Conservation (phyloP, 2,113 vertebrate genomes). For the Gila orcuttii region DNA sequence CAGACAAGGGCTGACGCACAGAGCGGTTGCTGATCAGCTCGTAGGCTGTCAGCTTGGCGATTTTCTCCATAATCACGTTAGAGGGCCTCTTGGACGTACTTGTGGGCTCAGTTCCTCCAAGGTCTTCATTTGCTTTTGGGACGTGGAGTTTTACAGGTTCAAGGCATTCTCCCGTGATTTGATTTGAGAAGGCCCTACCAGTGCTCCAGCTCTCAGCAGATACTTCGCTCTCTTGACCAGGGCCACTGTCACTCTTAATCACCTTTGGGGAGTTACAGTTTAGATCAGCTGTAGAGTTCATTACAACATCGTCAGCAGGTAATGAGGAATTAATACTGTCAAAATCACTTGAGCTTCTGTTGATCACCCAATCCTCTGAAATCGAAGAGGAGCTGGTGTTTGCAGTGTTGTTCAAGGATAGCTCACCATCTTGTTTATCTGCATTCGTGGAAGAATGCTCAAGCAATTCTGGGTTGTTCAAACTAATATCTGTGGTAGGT, state of each 20-base stretch:
- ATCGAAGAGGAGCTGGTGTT: slow-evolving; percentile 75
- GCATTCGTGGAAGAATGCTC: slow-evolving; percentile 28
- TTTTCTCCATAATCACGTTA: slow-evolving; percentile 83
- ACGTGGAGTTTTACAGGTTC: slow-evolving; percentile 83
- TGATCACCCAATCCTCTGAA: slow-evolving; percentile 71
- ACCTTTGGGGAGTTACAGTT: neutral
- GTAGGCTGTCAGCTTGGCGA: slow-evolving; percentile 82
- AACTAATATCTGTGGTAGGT: slow-evolving; percentile 3
- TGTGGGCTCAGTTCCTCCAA: slow-evolving; percentile 49
- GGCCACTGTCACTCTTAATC: neutral
- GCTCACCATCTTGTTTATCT: slow-evolving; percentile 16
- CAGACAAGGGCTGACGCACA: slow-evolving; percentile 83
- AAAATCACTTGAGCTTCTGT: slow-evolving; percentile 57
- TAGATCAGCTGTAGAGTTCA: slow-evolving; percentile 18
- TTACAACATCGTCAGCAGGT: slow-evolving; percentile 51
- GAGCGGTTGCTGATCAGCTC: slow-evolving; percentile 86
- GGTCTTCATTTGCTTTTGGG: slow-evolving; percentile 50
- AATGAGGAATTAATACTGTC: slow-evolving; percentile 59
- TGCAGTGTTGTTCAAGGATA: slow-evolving; percentile 55
- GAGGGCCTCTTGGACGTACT: slow-evolving; percentile 64
- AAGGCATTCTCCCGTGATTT: slow-evolving; percentile 70
- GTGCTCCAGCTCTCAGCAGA: slow-evolving; percentile 85
- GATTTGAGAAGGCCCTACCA: slow-evolving; percentile 78
- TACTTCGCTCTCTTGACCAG: slow-evolving; percentile 66
- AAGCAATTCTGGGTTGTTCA: neutral